Base-by-base conservation (phyloP, 2,888 invertebrate genomes). In the Drosophila gaucha region DNA sequence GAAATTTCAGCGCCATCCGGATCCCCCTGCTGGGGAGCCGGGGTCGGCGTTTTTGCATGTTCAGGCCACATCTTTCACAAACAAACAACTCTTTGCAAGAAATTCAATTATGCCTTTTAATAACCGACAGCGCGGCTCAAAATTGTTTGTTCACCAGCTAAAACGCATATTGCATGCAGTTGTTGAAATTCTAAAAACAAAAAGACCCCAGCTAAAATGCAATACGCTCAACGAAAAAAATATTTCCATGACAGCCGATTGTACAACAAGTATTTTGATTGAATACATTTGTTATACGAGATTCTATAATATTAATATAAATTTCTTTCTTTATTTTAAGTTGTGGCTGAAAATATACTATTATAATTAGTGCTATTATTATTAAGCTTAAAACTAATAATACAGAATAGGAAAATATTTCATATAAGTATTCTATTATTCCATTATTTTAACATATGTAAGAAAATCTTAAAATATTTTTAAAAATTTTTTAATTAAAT, bases 71-170 rank as follows among this genome's bases (percentile, higher is more conserved):
- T 89, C 79, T 74, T 86, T 86, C 71, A 73, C 65, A 71, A 73
- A 73, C 66, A 69, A 70, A 80, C 78, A 82, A 84, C 89, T 82
- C 70, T 82, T 79, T 88, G 82, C 86, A 88, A 80, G 77, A 85
- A 86, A 89, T 88, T 89, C 88, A 89, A 89, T 89, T 89, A 89
- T 80, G 87, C 77, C 74, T 89, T 88, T 78, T 89, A 88, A 83
- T 83, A 83, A 82, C 78, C 76, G 63, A 78, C 75, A 80, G 60
- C 76, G 51, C 65, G 67, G 78, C 68, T 76, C 70, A 76, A 84
- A 67, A 62, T 54, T 9, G 67, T 30, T 39, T 39, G 22, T 30
- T 26, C 20, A 46, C 28, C 56, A 38, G 46, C 43, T 30, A 68
- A 62, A 68, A 50, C 62, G 65, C 75, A 77, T 69, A 38, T 66